Base-by-base conservation (phyloP, 2,113 vertebrate genomes). In the Eleginops maclovinus region DNA sequence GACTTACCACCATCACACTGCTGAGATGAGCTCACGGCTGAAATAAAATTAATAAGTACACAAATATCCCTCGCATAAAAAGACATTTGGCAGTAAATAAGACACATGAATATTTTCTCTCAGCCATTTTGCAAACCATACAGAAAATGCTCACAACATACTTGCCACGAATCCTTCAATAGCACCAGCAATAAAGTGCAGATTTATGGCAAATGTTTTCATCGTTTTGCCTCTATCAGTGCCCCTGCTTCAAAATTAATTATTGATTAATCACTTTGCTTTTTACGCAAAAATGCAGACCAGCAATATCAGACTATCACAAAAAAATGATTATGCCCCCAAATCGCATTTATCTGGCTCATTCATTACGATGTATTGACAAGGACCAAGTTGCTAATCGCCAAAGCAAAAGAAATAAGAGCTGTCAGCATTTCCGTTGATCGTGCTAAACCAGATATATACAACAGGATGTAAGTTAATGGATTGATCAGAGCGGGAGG, bases 221-320 rank as follows among this genome's bases (percentile, higher is more conserved):
- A 92, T 91, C 87, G 77, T 90, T 94, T 93, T 71, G 89, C 90
- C 92, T 94, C 91, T 85, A 92, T 94, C 94, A 85, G 90, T 87
- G 88, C 87, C 85, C 87, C 84, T 31, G 93, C 87, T 94, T 94
- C 91, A 94, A 95, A 93, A 95, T 95, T 95, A 95, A 95, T 95
- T 95, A 95, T 95, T 94, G 95, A 95, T 95, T 94, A 94, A 95
- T 95, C 93, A 91, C 94, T 94, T 91, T 91, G 81, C 93, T 88
- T 94, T 94, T 93, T 93, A 94, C 95, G 91, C 90, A 94, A 95
- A 95, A 95, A 95, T 93, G 94, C 94, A 94, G 91, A 94, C 85
- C 75, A 90, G 94, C 94, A 94, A 95, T 95, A 94, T 94, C 90
- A 93, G 90, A 94, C 90, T 91, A 94, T 92, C 77, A 88, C 81